These are phyloP conservation scores for Ctenoplectra terminalis DNA, from an alignment of 1,140 invertebrate genomes.

Conservation along the genomic window DNA sequence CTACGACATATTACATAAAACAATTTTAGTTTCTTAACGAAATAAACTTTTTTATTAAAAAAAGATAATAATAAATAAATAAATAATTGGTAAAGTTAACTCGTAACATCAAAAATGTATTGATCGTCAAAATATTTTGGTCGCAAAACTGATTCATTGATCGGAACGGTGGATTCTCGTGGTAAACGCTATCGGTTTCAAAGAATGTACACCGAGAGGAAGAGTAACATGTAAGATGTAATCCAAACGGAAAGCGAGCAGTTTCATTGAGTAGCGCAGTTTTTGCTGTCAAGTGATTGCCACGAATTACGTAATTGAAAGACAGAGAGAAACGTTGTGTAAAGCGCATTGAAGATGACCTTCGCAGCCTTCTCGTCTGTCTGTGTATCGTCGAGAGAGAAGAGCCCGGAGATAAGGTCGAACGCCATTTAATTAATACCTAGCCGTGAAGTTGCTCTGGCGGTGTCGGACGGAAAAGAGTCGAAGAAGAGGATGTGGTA, in stretches of 20 bases:
- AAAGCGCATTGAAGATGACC: constrained; percentile 39
- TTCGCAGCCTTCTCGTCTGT: constrained; percentile 32
- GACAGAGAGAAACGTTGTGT: constrained; percentile 2
- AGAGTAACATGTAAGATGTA: not conserved
- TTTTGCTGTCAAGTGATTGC: not conserved
- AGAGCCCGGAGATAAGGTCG: constrained; percentile 31
- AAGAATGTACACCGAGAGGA: not conserved
- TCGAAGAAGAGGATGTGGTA: constrained; percentile 1
- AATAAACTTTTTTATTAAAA: too few relatives aligned
- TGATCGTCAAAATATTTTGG: not conserved
- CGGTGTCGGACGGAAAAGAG: not conserved
- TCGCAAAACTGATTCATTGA: too few relatives aligned
- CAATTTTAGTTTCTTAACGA: too few relatives aligned
- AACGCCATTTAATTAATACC: constrained; percentile 31
- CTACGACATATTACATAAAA: too few relatives aligned
- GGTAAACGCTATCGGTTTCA: not conserved
- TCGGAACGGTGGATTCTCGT: not conserved
- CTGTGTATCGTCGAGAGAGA: constrained; percentile 18
- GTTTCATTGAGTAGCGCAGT: not conserved
- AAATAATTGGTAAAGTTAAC: not conserved
- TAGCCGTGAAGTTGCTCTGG: not conserved
- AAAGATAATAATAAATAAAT: too few relatives aligned
- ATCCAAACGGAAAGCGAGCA: not conserved
- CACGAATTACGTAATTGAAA: constrained; percentile 30
- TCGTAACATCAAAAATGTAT: too few relatives aligned